Base-by-base conservation (phyloP, 2,797 vertebrate species). In the Eremophila alpestris region DNA sequence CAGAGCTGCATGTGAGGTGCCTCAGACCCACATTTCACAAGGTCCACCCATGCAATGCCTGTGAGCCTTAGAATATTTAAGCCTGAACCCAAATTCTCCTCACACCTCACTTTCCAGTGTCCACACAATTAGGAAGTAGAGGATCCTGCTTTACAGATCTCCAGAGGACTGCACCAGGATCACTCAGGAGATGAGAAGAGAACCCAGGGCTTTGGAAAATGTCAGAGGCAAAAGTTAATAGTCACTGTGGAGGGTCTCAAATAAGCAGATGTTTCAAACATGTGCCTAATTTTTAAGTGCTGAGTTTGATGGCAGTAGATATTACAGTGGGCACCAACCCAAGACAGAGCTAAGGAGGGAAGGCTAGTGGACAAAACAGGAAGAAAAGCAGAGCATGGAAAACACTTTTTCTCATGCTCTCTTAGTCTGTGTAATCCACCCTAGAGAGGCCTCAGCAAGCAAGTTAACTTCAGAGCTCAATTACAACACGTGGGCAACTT, bases 261-360 rank as follows among this genome's bases (percentile, higher is more conserved):
- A 27, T 54, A 76, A 63, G 59, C 89, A 97, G 85, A 89, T 92
- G 80, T 93, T 96, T 93, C 83, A 86, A 95, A 67, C 3, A 3
- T 16, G 59, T 69, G 69, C 58, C 56, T 90, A 11, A 70, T 76
- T 91, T 79, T 79, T 5, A 86, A 94, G 65, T 19, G 56, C 79
- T 34, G 65, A 48, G 51, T 87, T 88, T 86, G 77, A 91, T 38
- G 45, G 89, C 63, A 88, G 59, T 21, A 65, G 73, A 91, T 86
- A 78, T 45, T 83, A 78, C 65, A 91, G 55, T 49, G 55, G 83
- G 77, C 90, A 90, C 58, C 70, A 84, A 49, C 70, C 83, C 92
- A 90, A 92, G 60, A 56, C 22, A 77, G 22, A 89, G 48, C 58
- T 86, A 69, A 91, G 70, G 51, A 84, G n/a, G 32, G 91, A 87